Percentiles rank a stretch among this genome's conserved stretches.
These are phyloP conservation scores for Bergia puertoricense DNA, from an alignment of 92 coral and sea anemone genomes.

Conservation along the genomic window DNA sequence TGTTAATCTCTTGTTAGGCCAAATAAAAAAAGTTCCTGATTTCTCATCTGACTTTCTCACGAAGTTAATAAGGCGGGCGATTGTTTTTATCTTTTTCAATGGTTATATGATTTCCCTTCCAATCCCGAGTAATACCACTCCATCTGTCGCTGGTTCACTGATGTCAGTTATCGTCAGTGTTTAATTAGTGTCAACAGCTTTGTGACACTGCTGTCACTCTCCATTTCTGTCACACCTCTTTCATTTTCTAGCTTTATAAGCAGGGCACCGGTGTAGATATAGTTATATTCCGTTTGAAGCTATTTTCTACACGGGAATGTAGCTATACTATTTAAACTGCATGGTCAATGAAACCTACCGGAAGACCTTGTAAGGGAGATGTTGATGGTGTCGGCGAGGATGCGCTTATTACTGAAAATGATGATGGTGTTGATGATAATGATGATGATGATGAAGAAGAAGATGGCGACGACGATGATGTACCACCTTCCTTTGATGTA, in stretches of 20 bases:
- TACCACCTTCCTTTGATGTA: neutral
- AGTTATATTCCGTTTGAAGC: too few species aligned
- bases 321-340: too few species aligned
- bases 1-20: neutral
- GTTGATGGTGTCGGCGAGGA: constrained; percentile 5
- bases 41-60: too few species aligned
- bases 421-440: neutral
- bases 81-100: too few species aligned
- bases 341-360: constrained; percentile 3
- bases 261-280: neutral
- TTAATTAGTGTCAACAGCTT: neutral
- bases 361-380: neutral
- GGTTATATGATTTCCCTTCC: too few species aligned
- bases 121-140: too few species aligned
- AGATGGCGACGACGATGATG: neutral
- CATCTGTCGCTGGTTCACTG: neutral
- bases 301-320: too few species aligned
- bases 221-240: neutral
- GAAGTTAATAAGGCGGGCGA: too few species aligned
- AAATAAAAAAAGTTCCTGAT: too few species aligned
- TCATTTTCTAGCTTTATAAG: neutral
- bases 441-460: neutral
- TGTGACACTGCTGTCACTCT: neutral
- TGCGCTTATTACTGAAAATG: neutral
- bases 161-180: neutral